phyloP scores from a whole-genome alignment of 1,140 invertebrate genomes.

The Formica exsecta region DNA sequence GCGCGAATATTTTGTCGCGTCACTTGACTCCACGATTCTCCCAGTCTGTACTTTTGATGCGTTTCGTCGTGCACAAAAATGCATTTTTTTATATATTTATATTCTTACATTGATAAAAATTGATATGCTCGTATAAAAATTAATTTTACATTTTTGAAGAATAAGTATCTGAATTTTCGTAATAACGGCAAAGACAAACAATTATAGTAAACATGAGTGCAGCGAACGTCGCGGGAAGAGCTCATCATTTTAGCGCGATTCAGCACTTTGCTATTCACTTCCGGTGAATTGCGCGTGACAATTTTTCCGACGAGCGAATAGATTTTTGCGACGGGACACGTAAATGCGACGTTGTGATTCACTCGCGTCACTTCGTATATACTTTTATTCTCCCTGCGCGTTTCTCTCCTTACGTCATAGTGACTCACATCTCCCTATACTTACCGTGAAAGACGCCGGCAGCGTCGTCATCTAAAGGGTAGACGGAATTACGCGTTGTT shows the following conservation, averaged over 20 bases:
- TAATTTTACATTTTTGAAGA: background rate
- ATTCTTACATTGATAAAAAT: background rate
- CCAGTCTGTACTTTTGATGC: background rate
- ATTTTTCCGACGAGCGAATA: conserved; percentile 57
- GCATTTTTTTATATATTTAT: background rate
- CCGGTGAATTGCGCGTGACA: conserved; percentile 58
- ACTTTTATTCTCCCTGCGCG: conserved; percentile 18
- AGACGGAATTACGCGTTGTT: conserved; percentile 63
- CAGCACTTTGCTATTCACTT: conserved; percentile 60
- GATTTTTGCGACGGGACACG: conserved; percentile 48
- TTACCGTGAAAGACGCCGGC: conserved; percentile 62
- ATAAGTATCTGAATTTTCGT: background rate
- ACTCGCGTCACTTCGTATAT: conserved; percentile 49
- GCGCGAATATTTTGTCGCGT: conserved; percentile 20
- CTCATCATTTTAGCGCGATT: conserved; percentile 40
- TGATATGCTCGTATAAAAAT: background rate
- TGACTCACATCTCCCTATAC: conserved; percentile 65
- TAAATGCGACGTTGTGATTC: conserved; percentile 64
- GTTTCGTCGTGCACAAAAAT: background rate
- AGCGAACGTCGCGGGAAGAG: conserved; percentile 6
- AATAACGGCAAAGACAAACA: conserved; percentile 24
- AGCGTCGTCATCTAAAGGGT: conserved; percentile 55
- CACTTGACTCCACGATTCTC: background rate
- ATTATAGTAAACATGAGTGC: conserved; percentile 26
- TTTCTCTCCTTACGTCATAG: conserved; percentile 67